These are phyloP conservation scores for Ladona fulva DNA, from an alignment of 1,140 invertebrate genomes.

Conservation along the genomic window DNA sequence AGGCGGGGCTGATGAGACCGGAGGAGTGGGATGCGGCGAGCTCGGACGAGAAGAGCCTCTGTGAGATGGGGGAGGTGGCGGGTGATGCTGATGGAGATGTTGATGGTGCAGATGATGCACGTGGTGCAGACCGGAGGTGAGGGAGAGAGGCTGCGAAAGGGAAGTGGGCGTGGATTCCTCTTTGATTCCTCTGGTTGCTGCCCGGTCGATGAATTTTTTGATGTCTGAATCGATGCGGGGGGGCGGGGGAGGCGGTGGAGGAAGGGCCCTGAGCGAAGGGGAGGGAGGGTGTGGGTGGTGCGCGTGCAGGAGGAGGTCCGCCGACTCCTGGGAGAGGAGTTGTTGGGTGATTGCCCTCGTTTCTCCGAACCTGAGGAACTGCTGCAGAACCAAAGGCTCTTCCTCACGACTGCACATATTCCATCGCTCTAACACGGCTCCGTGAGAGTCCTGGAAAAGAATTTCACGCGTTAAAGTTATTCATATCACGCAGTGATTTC, in stretches of 20 bases:
- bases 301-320: neutral
- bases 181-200: slow-evolving; percentile 20
- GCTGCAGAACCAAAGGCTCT: slow-evolving; percentile 74
- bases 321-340: slow-evolving; percentile 51
- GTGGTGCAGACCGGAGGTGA: slow-evolving; percentile 21
- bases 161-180: slow-evolving; percentile 14
- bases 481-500: neutral
- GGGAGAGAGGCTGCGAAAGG: slow-evolving; percentile 12
- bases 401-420: slow-evolving; percentile 72
- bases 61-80: neutral
- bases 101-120: neutral
- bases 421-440: slow-evolving; percentile 70
- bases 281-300: neutral
- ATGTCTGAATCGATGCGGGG: slow-evolving; percentile 43
- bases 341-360: slow-evolving; percentile 74
- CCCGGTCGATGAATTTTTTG: slow-evolving; percentile 46
- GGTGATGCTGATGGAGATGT: neutral
- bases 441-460: slow-evolving; percentile 51
- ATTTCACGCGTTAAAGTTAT: slow-evolving; percentile 14
- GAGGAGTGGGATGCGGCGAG: neutral
- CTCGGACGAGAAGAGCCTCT: neutral
- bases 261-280: slow-evolving; percentile 14
- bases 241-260: slow-evolving; percentile 20
- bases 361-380: slow-evolving; percentile 76
- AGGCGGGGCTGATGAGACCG: neutral